Base-by-base conservation (phyloP, 2,113 vertebrate species). In the Corythoichthys haematopterus region DNA sequence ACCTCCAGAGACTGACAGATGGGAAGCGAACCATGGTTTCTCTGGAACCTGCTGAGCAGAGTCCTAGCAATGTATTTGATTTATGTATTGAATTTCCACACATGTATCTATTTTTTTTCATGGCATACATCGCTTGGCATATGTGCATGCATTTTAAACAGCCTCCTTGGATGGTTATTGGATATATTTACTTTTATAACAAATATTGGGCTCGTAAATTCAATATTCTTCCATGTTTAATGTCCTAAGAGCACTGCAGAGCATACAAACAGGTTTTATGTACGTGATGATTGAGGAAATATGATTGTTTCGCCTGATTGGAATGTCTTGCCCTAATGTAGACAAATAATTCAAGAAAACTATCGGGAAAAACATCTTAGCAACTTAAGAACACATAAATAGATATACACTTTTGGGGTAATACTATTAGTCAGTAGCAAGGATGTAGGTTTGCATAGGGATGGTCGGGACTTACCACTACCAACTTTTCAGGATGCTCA, bases 1-100 rank as follows among this genome's bases (percentile, higher is more conserved):
- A 72, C 89, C 91, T 86, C 36, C 77, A 84, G 81, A 83, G 80
- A 77, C 66, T 59, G 75, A 70, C 84, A 87, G 85, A 85, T 63
- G 77, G 85, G 76, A 77, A 78, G 67, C 79, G 75, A 82, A 75
- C 79, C 64, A 66, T 67, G 71, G 59, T 78, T 84, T 84, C n/a
- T 6, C 65, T 79, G 78, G 73, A 81, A 76, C 76, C 72, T 84
- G 81, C 84, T 84, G 75, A 65, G 66, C 68, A 43, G 65, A 48
- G 37, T 15, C 40, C 66, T 81, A 79, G 70, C 82, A 84, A 51
- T 60, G 43, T 55, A 58, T 37, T 35, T 37, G 47, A 43, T 43
- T 40, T 60, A 38, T 60, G 7, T 40, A 43, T 40, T 43, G 6
- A 57, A 60, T 28, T 20, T 58, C 37, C 2, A 58, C 12, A 56